Evolutionary conservation across 2,888 invertebrate species (phyloP).

Genomic region (Sminthurinus aureus): DNA sequence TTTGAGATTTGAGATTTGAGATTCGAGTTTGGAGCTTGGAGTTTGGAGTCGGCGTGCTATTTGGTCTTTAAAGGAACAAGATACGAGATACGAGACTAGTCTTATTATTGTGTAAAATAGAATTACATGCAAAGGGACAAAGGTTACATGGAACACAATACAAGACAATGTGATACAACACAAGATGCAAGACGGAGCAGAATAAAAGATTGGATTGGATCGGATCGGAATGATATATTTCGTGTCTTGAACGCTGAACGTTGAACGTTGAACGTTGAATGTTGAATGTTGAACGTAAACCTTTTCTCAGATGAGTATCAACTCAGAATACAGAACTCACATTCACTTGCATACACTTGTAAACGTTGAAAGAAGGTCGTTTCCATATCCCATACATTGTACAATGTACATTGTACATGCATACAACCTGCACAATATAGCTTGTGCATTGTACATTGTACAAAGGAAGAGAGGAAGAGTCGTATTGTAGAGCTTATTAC

Average conservation of each 20-base stretch:
- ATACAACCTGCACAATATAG: no score
- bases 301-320: not conserved
- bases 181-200: no score
- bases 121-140: slow-evolving; percentile 7
- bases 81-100: not conserved
- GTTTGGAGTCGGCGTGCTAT: no score
- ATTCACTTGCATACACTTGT: not conserved
- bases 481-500: no score
- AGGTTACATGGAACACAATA: not conserved
- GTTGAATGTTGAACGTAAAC: not conserved
- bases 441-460: no score
- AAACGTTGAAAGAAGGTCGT: not conserved
- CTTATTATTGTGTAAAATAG: slow-evolving; percentile 7
- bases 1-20: no score
- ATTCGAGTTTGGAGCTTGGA: not conserved
- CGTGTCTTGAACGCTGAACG: not conserved
- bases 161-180: no score
- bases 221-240: not conserved
- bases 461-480: no score
- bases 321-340: not conserved
- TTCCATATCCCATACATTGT: no score
- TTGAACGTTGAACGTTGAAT: not conserved
- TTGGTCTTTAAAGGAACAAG: not conserved
- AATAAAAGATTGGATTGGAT: no score
- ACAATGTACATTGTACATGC: no score